Evolutionary conservation across 1,140 invertebrate species (phyloP).

Genomic region (Caerostris extrusa): DNA sequence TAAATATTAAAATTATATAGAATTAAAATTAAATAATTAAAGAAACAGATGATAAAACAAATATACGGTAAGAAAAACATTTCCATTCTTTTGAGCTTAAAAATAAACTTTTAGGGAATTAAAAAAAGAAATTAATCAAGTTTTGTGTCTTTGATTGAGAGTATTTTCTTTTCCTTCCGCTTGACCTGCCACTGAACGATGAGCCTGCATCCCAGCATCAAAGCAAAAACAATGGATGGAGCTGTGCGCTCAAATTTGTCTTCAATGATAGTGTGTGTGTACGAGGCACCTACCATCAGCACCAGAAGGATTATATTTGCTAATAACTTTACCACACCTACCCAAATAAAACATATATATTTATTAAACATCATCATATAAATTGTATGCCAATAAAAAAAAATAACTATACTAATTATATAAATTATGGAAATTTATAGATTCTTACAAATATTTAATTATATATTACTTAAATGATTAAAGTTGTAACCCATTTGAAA

Average conservation of each 20-base stretch:
- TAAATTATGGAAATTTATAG: neutral
- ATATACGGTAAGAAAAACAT: neutral
- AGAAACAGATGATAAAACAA: neutral
- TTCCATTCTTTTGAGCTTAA: neutral
- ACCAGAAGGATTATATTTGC: conserved; percentile 91
- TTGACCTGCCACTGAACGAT: conserved; percentile 87
- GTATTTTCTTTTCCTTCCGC: conserved; percentile 64
- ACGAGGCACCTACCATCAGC: conserved; percentile 93
- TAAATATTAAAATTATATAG: neutral
- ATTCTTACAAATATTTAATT: neutral
- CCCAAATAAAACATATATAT: conserved; percentile 77
- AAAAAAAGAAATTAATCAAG: conserved; percentile 22
- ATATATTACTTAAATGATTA: neutral
- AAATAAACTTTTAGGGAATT: neutral
- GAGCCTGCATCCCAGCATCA: conserved; percentile 95
- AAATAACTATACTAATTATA: too few relatives aligned
- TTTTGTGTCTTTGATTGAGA: conserved; percentile 55
- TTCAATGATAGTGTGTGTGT: conserved; percentile 95
- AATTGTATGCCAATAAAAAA: too few relatives aligned
- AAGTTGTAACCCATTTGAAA: too few relatives aligned
- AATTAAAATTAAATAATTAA: neutral
- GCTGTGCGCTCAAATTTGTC: conserved; percentile 96
- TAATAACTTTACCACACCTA: conserved; percentile 93
- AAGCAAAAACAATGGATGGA: conserved; percentile 95
- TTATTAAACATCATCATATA: too few relatives aligned